Base-by-base conservation (phyloP, 2,113 vertebrate genomes). In the Ceyx margarethae region DNA sequence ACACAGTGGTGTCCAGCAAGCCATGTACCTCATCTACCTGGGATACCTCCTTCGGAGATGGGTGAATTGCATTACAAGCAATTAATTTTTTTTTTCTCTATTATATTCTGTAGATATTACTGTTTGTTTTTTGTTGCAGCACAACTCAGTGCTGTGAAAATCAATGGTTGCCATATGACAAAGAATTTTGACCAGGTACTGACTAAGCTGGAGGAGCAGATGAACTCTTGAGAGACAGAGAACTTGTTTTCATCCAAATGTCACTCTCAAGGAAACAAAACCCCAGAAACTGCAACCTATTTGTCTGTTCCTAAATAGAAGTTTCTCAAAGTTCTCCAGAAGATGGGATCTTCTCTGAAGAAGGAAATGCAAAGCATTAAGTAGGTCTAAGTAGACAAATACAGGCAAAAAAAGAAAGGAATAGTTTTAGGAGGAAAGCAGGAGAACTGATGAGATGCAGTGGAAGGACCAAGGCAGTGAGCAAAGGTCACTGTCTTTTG, bases 241-340 rank as follows among this genome's bases (percentile, higher is more conserved):
- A 89, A 75, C 26, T 87, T 91, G 83, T 84, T 92, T 94, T 77
- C 77, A 92, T 89, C 73, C 66, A 76, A 77, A 89, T 87, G 33
- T 83, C 73, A 10, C 72, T 89, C 75, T 56, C 50, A n/a, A 80
- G 84, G 73, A 90, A 97, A 57, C 58, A 95, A 89, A 96, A 85
- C 25, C 29, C 33, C 80, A 93, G 91, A 93, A 95, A 93, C 74
- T 76, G 45, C 81, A 91, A 86, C 68, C 56, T 93, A 84, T 95
- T 87, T 93, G 94, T 83, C 81, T 92, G 68, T 64, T 67, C 73
- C 71, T 85, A 84, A 93, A 93, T 84, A 96, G 91, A 95, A 83
- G 62, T 57, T 85, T 82, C 86, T 89, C 64, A 87, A 79, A 90
- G 79, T 91, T 80, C 73, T 92, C 67, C 42, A 56, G 72, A 81